These are phyloP conservation scores for Littorina saxatilis DNA, from an alignment of 1,140 invertebrate species.

Conservation along the genomic window DNA sequence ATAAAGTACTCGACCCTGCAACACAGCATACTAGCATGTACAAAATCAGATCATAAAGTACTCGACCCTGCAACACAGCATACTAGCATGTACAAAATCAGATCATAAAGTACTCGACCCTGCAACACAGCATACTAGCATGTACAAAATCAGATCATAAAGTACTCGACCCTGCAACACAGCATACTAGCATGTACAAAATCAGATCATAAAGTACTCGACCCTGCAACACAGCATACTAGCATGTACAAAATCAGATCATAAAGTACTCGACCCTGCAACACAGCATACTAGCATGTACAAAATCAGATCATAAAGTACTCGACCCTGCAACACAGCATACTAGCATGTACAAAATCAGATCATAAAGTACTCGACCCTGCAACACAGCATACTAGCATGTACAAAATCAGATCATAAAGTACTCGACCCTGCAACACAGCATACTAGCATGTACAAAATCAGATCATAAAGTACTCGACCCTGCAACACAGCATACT, in stretches of 20 bases:
- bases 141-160: slow-evolving; percentile 90
- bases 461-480: slow-evolving; percentile 91
- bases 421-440: slow-evolving; percentile 86
- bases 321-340: slow-evolving; percentile 82
- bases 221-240: slow-evolving; percentile 79
- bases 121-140: slow-evolving; percentile 70
- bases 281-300: slow-evolving; percentile 76
- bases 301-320: slow-evolving; percentile 91
- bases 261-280: slow-evolving; percentile 89
- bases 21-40: slow-evolving; percentile 76
- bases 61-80: slow-evolving; percentile 82
- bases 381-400: slow-evolving; percentile 70
- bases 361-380: slow-evolving; percentile 92
- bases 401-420: slow-evolving; percentile 90
- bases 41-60: slow-evolving; percentile 91
- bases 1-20: slow-evolving; percentile 89
- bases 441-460: slow-evolving; percentile 79
- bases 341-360: slow-evolving; percentile 83
- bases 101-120: slow-evolving; percentile 92
- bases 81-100: slow-evolving; percentile 83
- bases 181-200: slow-evolving; percentile 79
- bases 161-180: slow-evolving; percentile 86
- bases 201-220: slow-evolving; percentile 91
- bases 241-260: slow-evolving; percentile 88
- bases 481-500: slow-evolving; percentile 79